Evolutionary conservation across 1,140 invertebrate species (phyloP), one percentile per base, ranked within the genome.

Genomic region (Cheumatopsyche charites): DNA sequence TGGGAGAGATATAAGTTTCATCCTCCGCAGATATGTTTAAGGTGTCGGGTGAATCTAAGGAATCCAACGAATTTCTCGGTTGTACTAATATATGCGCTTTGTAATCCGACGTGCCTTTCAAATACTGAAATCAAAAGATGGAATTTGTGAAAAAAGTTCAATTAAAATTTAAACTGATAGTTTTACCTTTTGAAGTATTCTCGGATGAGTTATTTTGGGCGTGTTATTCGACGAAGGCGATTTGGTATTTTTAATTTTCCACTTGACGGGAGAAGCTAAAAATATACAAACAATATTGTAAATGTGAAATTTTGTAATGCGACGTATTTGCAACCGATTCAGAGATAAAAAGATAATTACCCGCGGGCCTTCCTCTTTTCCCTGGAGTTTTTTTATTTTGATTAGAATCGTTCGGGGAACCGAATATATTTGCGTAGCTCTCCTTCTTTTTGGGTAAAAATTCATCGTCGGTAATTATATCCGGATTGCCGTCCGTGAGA

Each of bases 401-500:
- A 13, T 80, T 74, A 26, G 80, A 82, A 72, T 83, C 83, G 1
- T 75, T 55, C 42, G 83, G 80, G 41, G 82, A 79, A 41, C 86
- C 86, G 80, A 89, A 89, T 15, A 89, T 79, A 11, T 85, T 84
- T 1, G 82, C 81, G 77, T 86, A 84, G 77, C 83, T 83, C 70
- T 82, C 80, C 74, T 88, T 88, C 62, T 89, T 85, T 47, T 86
- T 81, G 23, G 88, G 88, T 76, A 80, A 82, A 77, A 90, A 91
- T 79, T 87, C 86, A 29, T 88, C 83, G 72, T 85, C 82, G 0
- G 79, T 84, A 23, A 90, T 78, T 73, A 91, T 91, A 62, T 89
- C 84, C 12, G 86, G 86, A 80, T 92, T 85, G 25, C 91, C 91
- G 26, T 84, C 84, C 1, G 90, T 90, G 55, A 87, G 80, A 55